These are phyloP conservation scores for Pachyseris speciosa DNA, from an alignment of 64 coral and sea anemone genomes.

Conservation along the genomic window DNA sequence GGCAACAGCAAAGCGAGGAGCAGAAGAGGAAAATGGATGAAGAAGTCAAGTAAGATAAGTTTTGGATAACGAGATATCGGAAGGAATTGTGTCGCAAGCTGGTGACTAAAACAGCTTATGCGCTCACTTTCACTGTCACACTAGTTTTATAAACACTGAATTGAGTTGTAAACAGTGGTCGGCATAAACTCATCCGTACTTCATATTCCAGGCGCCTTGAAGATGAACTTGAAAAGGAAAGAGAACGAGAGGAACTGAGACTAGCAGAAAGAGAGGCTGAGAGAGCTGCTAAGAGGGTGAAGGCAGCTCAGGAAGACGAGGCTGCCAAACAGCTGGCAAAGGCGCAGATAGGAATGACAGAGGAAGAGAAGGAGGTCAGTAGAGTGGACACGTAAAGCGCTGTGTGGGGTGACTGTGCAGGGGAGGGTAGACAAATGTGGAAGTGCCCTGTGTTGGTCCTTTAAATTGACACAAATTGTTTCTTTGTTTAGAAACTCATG, in stretches of 20 bases:
- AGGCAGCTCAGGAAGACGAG: conserved; percentile 77
- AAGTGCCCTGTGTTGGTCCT: not conserved
- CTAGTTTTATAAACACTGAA: too few species aligned
- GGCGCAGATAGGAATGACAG: conserved; percentile 88
- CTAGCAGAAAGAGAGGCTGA: conserved; percentile 94
- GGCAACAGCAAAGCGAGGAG: conserved; percentile 82
- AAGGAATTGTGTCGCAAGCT: too few species aligned
- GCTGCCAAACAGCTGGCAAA: conserved; percentile 74
- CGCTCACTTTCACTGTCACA: too few species aligned
- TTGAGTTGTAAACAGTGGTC: too few species aligned
- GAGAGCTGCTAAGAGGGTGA: conserved; percentile 69
- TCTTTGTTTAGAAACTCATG: conserved; percentile 77
- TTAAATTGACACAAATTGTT: not conserved
- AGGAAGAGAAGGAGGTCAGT: conserved; percentile 92
- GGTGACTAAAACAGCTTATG: too few species aligned
- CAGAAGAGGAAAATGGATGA: conserved; percentile 93
- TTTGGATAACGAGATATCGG: too few species aligned
- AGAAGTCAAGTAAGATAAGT: conserved; percentile 76
- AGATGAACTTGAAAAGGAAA: conserved; percentile 88
- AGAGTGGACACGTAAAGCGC: not conserved
- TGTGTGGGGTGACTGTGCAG: not conserved
- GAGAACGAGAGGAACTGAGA: conserved; percentile 82
- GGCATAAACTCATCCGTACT: not conserved
- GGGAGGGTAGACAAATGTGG: too few species aligned
- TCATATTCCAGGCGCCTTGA: conserved; percentile 76